Evolutionary conservation across 2,797 vertebrate genomes (phyloP), one percentile per base, ranked within the genome.

Genomic region (Chloroceryle inda): DNA sequence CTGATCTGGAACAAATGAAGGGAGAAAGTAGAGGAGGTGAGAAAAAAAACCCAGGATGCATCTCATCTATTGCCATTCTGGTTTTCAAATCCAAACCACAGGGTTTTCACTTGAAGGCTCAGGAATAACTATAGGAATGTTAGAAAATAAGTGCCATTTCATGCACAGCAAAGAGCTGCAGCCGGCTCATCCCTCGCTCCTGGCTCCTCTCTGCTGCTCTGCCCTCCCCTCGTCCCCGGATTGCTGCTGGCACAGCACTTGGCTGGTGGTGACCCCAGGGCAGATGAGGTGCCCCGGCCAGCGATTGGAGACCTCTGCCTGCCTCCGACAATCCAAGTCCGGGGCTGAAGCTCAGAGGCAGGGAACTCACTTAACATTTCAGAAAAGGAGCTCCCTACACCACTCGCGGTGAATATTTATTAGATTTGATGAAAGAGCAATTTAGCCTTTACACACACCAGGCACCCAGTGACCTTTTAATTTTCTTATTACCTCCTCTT

Each of bases 1-100:
- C 55, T 1, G 0, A 4, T 66, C 76, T 93, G 79, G 73, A 83
- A 86, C 11, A 44, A 93, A 66, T 3, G 11, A 81, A 47, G 62
- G 81, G 88, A 77, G 69, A 92, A 78, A 38, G 82, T 94, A 95
- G 96, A 97, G 94, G 95, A 96, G 95, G 94, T 92, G 93, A 92
- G 94, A 95, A 96, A 92, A 96, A 96, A 94, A 76, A 42, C 78
- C 78, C 2, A 67, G 81, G 80, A 69, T 90, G 80, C 83, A 81
- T 63, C 90, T 96, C 92, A 92, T 83, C 90, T 93, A 73, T 86
- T 97, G 83, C 94, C 92, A 44, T 90, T 93, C 93, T 66, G 90
- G 59, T 67, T 94, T 92, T 76, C 85, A 95, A 73, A 93, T 78
- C 71, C 3, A 38, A 90, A 79, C 35, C 69, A 74, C 58, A 6